Evolutionary conservation across 2,888 invertebrate species (phyloP), one percentile per base, ranked within the genome.

Genomic region (Nowickia ferox): DNA sequence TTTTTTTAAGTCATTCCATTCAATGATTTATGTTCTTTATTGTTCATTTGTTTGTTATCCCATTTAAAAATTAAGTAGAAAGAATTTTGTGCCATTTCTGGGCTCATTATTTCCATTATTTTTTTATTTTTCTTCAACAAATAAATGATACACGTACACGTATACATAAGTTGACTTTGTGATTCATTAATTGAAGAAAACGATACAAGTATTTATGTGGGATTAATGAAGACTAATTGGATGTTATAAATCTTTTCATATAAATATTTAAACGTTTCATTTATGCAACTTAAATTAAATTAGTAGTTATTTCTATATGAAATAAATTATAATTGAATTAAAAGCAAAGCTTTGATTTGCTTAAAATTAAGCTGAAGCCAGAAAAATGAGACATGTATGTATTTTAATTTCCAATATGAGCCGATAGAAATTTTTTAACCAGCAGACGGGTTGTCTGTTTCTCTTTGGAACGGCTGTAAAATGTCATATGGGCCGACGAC

Each of bases 21-120:
- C 51, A 71, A 71, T 84, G 63, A 59, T 69, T 81, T 84, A 66
- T 65, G 72, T 40, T 72, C 13, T 75, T 68, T 22, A 44, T 68
- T 72, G 46, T 77, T 72, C 42, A 46, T 74, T 61, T 78, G 17
- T 55, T 84, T 77, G 75, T 85, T 69, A 79, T 85, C 74, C 65
- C 71, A 69, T 85, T 82, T 66, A 82, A 75, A 76, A 66, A 59
- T 74, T 51, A 53, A 15, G 51, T 3, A 46, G 15, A 42, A 38
- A 42, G 51, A 59, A 38, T 59, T 19, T 38, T 78, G 69, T 53
- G 51, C 57, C 57, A 71, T 22, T 57, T 71, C 71, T 71, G 44
- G 55, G 22, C n/a, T 63, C 51, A 72, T 72, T 59, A 38, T 61
- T 10, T 30, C 30, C 30, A 30, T 30, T 30, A 30, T 30, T 30